A percentile compares a stretch with the other conserved stretches of the same genome.
These are phyloP conservation scores for Empidonax alnorum DNA, from an alignment of 2,113 vertebrate species.

Conservation along the genomic window DNA sequence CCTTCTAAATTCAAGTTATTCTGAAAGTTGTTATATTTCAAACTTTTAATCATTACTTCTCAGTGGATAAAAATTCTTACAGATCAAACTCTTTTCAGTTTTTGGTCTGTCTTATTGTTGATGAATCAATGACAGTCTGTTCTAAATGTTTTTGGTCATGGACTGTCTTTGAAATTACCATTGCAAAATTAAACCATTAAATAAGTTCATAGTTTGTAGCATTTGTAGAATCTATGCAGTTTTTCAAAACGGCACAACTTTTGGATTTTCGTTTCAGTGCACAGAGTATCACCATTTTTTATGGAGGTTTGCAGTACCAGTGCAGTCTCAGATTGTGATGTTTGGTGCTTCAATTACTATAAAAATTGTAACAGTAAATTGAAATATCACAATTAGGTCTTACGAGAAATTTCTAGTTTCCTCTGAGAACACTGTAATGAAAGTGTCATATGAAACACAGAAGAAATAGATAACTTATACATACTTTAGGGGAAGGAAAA, in stretches of 20 bases:
- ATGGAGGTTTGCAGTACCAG: not conserved
- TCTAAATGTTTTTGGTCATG: not conserved
- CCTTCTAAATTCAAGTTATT: not conserved
- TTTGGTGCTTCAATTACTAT: not conserved
- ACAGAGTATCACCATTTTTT: not conserved
- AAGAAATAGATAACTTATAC: not conserved
- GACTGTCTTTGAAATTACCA: not conserved
- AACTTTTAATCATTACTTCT: not conserved
- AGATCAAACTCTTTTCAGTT: not conserved
- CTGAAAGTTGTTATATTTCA: not conserved
- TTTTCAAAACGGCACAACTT: not conserved
- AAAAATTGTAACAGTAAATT: not conserved
- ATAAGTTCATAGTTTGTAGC: not conserved
- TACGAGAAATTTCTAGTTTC: not conserved
- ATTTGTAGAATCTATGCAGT: not conserved
- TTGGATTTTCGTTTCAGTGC: not conserved
- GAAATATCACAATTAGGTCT: not conserved
- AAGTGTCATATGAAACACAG: not conserved
- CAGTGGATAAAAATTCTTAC: not conserved
- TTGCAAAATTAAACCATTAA: not conserved
- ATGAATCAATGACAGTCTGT: not conserved
- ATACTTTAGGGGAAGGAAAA: not conserved
- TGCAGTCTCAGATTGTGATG: not conserved
- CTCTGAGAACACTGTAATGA: not conserved
- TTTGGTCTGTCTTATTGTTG: not conserved